Evolutionary conservation across 2,797 vertebrate species (phyloP).

Genomic region (Malacoctenus gilli): DNA sequence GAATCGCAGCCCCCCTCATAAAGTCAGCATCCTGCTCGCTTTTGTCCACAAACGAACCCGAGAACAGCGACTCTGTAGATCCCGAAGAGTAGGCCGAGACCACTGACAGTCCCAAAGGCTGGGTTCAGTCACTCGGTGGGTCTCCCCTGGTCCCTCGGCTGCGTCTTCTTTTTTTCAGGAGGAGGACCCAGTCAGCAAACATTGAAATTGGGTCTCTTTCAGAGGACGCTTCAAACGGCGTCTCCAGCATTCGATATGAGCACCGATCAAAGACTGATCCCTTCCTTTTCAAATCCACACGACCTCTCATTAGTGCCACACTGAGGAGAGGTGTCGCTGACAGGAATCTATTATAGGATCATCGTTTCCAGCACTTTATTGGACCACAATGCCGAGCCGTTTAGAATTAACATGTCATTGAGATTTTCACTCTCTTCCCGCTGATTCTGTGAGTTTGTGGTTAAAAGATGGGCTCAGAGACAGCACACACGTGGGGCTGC

Average conservation of each 20-base stretch:
- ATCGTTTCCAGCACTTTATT: constrained; percentile 21
- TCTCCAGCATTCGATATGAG: constrained; percentile 30
- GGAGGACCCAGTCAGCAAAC: constrained; percentile 35
- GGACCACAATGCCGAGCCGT: constrained; percentile 2
- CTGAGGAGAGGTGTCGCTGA: constrained; percentile 21
- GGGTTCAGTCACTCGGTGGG: constrained; percentile 1
- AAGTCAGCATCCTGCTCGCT: constrained; percentile 12
- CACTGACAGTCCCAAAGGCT: constrained; percentile 1
- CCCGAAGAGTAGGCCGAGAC: constrained; percentile 2
- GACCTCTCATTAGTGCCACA: constrained; percentile 54
- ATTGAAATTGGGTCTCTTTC: constrained; percentile 19
- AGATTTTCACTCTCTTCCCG: not conserved
- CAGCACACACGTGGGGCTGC: too few relatives aligned
- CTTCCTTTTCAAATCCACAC: constrained; percentile 49
- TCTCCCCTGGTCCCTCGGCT: constrained; percentile 11
- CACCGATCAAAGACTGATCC: constrained; percentile 53
- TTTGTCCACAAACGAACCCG: constrained; percentile 13
- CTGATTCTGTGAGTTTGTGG: not conserved
- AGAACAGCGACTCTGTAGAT: constrained; percentile 7
- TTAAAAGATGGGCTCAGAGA: constrained; percentile 4
- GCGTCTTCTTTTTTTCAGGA: not conserved
- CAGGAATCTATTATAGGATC: constrained; percentile 11
- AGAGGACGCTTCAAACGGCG: constrained; percentile 35
- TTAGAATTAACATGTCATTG: not conserved
- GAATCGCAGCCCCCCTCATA: constrained; percentile 4